Evolutionary conservation across 2,113 vertebrate genomes (phyloP), one percentile per base, ranked within the genome.

Genomic region (Aspiorhynchus laticeps): DNA sequence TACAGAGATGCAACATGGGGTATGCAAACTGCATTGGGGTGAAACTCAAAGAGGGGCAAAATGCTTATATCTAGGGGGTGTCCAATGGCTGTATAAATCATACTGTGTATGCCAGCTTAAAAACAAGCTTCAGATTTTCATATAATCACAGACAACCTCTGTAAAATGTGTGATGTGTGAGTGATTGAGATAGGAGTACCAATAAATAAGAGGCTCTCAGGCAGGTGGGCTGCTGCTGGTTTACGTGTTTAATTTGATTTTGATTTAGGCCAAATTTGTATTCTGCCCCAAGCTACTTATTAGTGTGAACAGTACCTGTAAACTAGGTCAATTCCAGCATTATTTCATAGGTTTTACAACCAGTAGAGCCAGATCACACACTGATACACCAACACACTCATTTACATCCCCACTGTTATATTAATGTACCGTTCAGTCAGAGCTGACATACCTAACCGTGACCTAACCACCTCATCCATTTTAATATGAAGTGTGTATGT

Each of bases 291-390:
- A 53, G 80, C 80, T 88, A 74, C 61, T 63, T 59, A 61, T 77
- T 41, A 41, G 81, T 65, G 61, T 83, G 84, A 59, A 74, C 53
- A 21, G 81, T 73, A 86, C 38, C 88, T 84, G 41, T 69, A 83
- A 89, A 89, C 86, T 86, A 31, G 84, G 88, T 69, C 77, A 61
- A 75, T 63, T 43, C 41, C 33, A 80, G 80, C 74, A 83, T 78
- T 71, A 51, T 81, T 59, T 75, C 71, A 65, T 79, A 48, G 14
- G 48, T 78, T 65, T 82, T 67, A 59, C 46, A 51, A 69, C n/a
- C 8, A 46, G 41, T 33, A 38, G 65, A 61, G 46, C 43, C 46
- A 63, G 59, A 82, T 81, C 8, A 61, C 65, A 21, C 7, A 41
- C 11, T 43, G 21, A 53, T 31, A 75, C 38, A 80, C 24, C 28